Base-by-base conservation (phyloP, 2,888 invertebrate species). In the Halocaridina rubra region DNA sequence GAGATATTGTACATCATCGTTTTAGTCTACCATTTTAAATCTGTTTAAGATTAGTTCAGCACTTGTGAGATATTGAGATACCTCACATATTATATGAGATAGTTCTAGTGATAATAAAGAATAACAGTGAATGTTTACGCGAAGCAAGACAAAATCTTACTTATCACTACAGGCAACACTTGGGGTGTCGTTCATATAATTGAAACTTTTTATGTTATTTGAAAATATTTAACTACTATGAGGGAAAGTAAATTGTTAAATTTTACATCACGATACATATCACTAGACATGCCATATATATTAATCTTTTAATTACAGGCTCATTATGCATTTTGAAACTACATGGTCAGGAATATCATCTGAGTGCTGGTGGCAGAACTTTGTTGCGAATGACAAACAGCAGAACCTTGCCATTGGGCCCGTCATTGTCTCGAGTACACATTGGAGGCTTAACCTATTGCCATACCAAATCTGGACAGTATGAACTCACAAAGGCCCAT, bases 401-500 rank as follows among this genome's bases (percentile, higher is more conserved):
- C 19, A n/a, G 46, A 16, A 10, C 59, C 19, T 64, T 22, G 22
- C 3, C 16, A 24, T 46, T 46, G 0, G 24, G 39, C 13, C 69
- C 64, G 10, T 22, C 46, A 10, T 79, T 84, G 19, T 32, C 84
- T 0, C 29, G 84, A 24, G 75, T 84, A 29, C 80, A 84, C 59
- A 74, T 84, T 30, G 84, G 84, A 5, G 80, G 84, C 8, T 53
- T 71, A 13, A 84, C 80, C 4, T 84, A 84, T 39, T 75, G 79
- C 10, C 79, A 69, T 22, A 84, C 84, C 24, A 53, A 72, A 27
- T 75, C 74, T 22, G 84, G 84, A 13, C 75, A 69, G 19, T 84
- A 84, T 32, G 79, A 84, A 53, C 80, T 84, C 7, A 84, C 84
- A 27, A 67, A 72, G 22, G 77, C 57, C 10, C 84, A 84, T 67